Conservation (phyloP, 2,888 invertebrate genomes). For the Ormyrus rosae region DNA sequence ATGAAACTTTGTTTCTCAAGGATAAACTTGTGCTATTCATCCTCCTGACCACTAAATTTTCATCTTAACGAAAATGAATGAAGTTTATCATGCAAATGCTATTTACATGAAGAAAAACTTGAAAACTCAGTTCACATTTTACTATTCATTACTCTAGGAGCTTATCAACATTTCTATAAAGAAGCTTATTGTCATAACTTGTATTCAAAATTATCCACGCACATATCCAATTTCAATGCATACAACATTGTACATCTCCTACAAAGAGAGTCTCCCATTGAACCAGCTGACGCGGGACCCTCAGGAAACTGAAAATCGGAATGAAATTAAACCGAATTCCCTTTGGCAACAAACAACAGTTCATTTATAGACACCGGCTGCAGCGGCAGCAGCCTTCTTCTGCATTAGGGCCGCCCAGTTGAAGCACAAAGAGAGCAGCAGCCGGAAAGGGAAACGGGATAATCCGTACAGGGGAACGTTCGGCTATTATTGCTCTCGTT, state of each 20-base stretch:
- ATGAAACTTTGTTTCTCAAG: slow-evolving; percentile 23
- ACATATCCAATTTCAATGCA: too few relatives aligned
- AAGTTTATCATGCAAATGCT: too few relatives aligned
- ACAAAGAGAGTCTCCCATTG: too few relatives aligned
- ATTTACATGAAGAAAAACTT: too few relatives aligned
- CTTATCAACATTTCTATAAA: too few relatives aligned
- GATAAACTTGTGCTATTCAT: not conserved
- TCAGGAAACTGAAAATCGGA: not conserved
- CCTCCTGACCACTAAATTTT: not conserved
- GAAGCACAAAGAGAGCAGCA: too few relatives aligned
- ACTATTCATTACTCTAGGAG: too few relatives aligned
- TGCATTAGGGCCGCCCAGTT: too few relatives aligned
- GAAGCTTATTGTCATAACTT: too few relatives aligned
- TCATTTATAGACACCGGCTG: slow-evolving; percentile 29
- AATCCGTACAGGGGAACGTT: slow-evolving; percentile 22
- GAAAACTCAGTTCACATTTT: too few relatives aligned
- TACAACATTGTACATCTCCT: too few relatives aligned
- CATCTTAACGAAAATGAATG: not conserved
- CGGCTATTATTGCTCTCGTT: slow-evolving; percentile 23
- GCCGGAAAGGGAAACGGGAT: slow-evolving; percentile 47
- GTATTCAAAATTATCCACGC: too few relatives aligned
- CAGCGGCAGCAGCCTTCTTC: not conserved
- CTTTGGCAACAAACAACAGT: slow-evolving; percentile 32
- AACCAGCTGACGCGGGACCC: not conserved
- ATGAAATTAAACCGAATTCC: not conserved